A percentile compares a stretch with the other conserved stretches of the same genome.
Evolutionary conservation across 92 coral and sea anemone species (phyloP).

Genomic region (Epizoanthus scotinus): DNA sequence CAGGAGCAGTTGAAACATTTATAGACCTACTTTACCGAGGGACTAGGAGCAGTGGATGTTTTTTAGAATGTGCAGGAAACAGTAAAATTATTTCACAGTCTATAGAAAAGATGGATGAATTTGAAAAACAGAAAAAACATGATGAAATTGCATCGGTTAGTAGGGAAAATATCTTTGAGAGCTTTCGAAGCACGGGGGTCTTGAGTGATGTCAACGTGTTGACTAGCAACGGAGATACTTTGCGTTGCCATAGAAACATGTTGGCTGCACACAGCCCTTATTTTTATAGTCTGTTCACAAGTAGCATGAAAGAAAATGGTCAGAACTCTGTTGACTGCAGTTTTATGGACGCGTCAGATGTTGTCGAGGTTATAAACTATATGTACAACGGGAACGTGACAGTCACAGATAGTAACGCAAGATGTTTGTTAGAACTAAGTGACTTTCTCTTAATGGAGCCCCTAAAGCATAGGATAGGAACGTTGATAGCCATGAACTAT

Average conservation of each 20-base stretch:
- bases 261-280: conserved; percentile 36
- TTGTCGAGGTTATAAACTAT: conserved; percentile 15
- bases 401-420: neutral
- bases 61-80: neutral
- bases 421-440: conserved; percentile 17
- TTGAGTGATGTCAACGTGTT: conserved; percentile 21
- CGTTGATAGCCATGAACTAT: neutral
- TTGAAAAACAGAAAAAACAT: neutral
- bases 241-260: conserved; percentile 34
- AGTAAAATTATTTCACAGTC: neutral
- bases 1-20: conserved; percentile 1
- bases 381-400: conserved; percentile 25
- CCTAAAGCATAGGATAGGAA: conserved; percentile 18
- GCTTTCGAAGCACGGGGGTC: neutral
- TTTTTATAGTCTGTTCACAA: conserved; percentile 1
- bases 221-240: neutral
- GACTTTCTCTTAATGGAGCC: conserved; percentile 26
- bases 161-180: neutral
- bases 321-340: conserved; percentile 11
- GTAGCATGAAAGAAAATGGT: conserved; percentile 12
- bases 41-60: neutral
- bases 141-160: neutral
- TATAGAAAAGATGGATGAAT: neutral
- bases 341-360: conserved; percentile 11
- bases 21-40: conserved; percentile 17